Evolutionary conservation across 2,888 invertebrate species (phyloP).

Genomic region (Auanema sp.): DNA sequence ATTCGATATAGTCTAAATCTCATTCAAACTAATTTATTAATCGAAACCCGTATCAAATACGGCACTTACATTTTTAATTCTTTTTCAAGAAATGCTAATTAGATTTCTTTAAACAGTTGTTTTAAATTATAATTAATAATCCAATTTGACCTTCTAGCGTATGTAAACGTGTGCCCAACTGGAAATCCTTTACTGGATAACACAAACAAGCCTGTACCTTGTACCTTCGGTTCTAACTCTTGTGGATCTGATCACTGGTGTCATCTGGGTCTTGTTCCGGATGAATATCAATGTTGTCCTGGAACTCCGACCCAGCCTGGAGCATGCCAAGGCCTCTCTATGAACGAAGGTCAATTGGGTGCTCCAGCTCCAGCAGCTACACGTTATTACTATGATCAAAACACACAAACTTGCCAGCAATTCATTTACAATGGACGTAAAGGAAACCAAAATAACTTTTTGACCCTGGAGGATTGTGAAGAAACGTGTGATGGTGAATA

Average conservation of each 20-base stretch:
- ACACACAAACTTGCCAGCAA: slow-evolving; percentile 45
- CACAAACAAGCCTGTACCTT: slow-evolving; percentile 46
- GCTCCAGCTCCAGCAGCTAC: slow-evolving; percentile 41
- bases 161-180: slow-evolving; percentile 56
- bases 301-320: slow-evolving; percentile 51
- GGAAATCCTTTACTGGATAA: slow-evolving; percentile 51
- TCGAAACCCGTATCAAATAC: no score
- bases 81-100: not conserved
- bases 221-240: slow-evolving; percentile 52
- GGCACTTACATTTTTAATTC: no score
- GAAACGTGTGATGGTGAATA: slow-evolving; percentile 53
- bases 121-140: no score
- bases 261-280: slow-evolving; percentile 54
- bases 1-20: not conserved
- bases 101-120: not conserved
- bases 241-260: slow-evolving; percentile 57
- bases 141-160: slow-evolving; percentile 32
- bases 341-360: slow-evolving; percentile 33
- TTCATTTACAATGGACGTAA: slow-evolving; percentile 55
- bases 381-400: slow-evolving; percentile 55
- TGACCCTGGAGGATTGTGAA: slow-evolving; percentile 57
- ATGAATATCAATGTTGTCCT: slow-evolving; percentile 58
- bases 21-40: not conserved
- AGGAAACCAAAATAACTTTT: slow-evolving; percentile 62
- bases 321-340: slow-evolving; percentile 51